Conservation (phyloP, 2,797 vertebrate genomes). For the Cephalopachus bancanus region DNA sequence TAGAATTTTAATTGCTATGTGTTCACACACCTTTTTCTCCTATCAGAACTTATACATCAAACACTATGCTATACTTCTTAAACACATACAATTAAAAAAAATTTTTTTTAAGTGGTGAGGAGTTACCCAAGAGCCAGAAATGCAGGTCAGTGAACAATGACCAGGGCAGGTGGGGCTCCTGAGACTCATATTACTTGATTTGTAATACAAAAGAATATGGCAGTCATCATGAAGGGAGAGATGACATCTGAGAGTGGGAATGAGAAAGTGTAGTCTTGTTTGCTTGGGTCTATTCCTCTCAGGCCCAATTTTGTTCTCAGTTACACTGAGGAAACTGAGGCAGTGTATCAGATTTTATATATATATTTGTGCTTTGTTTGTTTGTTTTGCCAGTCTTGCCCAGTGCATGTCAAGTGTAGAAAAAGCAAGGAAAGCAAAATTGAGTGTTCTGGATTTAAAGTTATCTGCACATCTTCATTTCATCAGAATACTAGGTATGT, state of each 20-base stretch:
- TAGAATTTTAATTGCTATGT: conserved; percentile 47
- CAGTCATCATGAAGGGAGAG: background rate
- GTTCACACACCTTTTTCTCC: background rate
- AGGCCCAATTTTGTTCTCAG: conserved; percentile 24
- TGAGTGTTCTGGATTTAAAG: background rate
- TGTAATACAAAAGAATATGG: conserved; percentile 42
- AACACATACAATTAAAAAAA: background rate
- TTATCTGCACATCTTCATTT: conserved; percentile 1
- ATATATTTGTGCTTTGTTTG: background rate
- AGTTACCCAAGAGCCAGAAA: conserved; percentile 13
- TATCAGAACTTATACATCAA: background rate
- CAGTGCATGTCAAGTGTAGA: background rate
- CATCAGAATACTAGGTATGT: background rate
- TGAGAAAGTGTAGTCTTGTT: background rate
- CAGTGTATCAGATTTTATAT: background rate
- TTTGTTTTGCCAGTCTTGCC: conserved; percentile 1
- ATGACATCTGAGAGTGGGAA: conserved; percentile 5
- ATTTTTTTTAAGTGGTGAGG: background rate
- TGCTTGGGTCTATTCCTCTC: conserved; percentile 17
- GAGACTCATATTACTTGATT: conserved; percentile 26
- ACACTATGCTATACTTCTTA: background rate
- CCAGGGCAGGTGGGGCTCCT: background rate
- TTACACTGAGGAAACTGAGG: conserved; percentile 37
- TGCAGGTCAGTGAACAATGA: background rate
- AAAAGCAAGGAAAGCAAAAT: background rate